phyloP scores from a whole-genome alignment of 2,888 invertebrate species.

The Eristalinus aeneus region DNA sequence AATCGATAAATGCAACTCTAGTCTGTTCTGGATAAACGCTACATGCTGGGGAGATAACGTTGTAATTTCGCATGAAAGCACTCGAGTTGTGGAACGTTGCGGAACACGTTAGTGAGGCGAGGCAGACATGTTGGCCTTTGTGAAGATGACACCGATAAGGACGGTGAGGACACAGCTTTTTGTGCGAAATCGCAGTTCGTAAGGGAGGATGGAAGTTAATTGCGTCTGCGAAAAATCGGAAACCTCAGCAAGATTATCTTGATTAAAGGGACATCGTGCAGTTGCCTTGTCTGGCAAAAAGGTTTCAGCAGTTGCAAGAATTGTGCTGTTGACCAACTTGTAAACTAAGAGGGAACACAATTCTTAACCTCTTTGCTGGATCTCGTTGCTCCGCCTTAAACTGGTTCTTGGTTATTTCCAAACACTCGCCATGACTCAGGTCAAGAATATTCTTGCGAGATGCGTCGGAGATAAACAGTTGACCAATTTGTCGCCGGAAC shows the following conservation, averaged over 20 bases:
- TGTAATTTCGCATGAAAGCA: not conserved
- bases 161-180: not conserved
- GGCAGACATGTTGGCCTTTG: not conserved
- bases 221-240: not conserved
- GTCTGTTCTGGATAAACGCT: not conserved
- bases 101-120: not conserved
- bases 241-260: too few species aligned
- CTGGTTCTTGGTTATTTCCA: not conserved
- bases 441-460: not conserved
- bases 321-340: too few species aligned
- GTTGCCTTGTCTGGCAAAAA: too few species aligned
- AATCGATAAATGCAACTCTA: conserved; percentile 36
- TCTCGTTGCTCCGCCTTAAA: not conserved
- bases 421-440: not conserved
- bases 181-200: not conserved
- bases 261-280: too few species aligned
- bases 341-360: not conserved
- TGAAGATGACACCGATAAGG: not conserved
- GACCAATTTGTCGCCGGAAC: not conserved
- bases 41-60: not conserved
- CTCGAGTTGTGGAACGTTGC: not conserved
- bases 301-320: too few species aligned
- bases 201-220: not conserved
- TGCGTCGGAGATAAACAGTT: not conserved
- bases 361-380: not conserved